phyloP scores from a whole-genome alignment of 2,888 invertebrate species.

The Chymomyza amoena region DNA sequence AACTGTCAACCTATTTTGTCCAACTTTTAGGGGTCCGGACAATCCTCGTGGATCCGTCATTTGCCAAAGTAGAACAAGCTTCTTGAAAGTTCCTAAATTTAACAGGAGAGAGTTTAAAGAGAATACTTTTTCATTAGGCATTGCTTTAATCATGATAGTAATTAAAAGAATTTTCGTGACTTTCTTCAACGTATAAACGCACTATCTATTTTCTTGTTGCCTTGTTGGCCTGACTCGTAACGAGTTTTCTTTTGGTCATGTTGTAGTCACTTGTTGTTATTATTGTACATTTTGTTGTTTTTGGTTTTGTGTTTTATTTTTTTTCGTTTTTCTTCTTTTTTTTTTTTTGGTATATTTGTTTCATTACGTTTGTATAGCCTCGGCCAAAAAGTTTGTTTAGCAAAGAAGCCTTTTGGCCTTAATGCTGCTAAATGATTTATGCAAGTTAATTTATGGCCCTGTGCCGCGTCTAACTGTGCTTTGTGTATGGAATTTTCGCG shows the following conservation, averaged over 20 bases:
- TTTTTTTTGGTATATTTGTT: constrained; percentile 52
- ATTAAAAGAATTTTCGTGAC: not conserved
- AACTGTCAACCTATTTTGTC: too few relatives aligned
- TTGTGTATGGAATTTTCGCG: not conserved
- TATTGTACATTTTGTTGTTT: not conserved
- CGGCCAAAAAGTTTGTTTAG: constrained; percentile 49
- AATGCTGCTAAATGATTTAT: constrained; percentile 74
- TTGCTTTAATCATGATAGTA: too few relatives aligned
- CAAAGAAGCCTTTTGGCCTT: constrained; percentile 22
- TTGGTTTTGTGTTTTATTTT: too few relatives aligned
- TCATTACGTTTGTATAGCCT: constrained; percentile 25
- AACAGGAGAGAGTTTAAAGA: too few relatives aligned
- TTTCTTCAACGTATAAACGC: not conserved
- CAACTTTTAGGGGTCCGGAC: too few relatives aligned
- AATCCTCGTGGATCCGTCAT: too few relatives aligned
- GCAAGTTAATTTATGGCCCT: constrained; percentile 56
- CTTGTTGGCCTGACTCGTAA: constrained; percentile 36
- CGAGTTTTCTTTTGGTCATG: constrained; percentile 52
- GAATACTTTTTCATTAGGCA: too few relatives aligned
- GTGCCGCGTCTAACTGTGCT: not conserved
- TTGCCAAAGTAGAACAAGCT: too few relatives aligned
- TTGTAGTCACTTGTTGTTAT: not conserved
- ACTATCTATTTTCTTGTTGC: not conserved
- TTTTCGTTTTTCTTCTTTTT: not conserved
- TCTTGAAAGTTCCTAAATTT: too few relatives aligned